phyloP scores from a whole-genome alignment of 2,797 vertebrate species.

The Sus cebifrons region DNA sequence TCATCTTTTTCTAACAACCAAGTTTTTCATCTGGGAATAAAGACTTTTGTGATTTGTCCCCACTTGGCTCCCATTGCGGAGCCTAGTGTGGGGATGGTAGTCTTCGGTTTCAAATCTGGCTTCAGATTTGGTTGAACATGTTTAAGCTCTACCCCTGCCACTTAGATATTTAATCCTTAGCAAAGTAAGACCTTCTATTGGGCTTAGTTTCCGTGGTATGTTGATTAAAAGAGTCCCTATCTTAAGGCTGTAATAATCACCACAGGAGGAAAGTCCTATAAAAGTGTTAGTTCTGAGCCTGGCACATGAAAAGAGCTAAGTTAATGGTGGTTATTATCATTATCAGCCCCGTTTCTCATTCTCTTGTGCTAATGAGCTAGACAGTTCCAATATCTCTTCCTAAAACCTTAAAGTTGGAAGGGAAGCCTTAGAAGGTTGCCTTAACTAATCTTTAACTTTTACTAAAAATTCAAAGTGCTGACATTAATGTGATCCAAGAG shows the following conservation, averaged over 20 bases:
- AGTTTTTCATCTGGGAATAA: neutral
- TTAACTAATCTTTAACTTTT: slow-evolving; percentile 61
- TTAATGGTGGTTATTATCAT: neutral
- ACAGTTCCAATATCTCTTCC: neutral
- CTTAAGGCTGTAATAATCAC: neutral
- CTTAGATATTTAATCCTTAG: neutral
- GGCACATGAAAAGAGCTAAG: neutral
- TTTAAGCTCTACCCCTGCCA: neutral
- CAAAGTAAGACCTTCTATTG: neutral
- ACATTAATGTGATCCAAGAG: neutral
- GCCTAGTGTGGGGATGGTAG: neutral
- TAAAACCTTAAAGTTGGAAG: slow-evolving; percentile 32
- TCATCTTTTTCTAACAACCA: slow-evolving; percentile 57
- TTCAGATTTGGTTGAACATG: neutral
- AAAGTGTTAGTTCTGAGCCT: neutral
- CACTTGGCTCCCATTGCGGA: neutral
- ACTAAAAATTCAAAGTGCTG: slow-evolving; percentile 43
- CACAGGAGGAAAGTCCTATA: neutral
- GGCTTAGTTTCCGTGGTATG: neutral
- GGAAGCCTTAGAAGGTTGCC: neutral
- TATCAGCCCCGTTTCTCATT: neutral
- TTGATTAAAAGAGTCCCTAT: neutral
- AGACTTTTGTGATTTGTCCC: slow-evolving; percentile 9
- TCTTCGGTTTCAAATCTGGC: neutral
- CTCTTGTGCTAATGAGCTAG: neutral